A percentile compares a stretch with the other conserved stretches of the same genome.
These are phyloP conservation scores for Agraylea sexmaculata DNA, from an alignment of 1,140 invertebrate species.

Conservation along the genomic window DNA sequence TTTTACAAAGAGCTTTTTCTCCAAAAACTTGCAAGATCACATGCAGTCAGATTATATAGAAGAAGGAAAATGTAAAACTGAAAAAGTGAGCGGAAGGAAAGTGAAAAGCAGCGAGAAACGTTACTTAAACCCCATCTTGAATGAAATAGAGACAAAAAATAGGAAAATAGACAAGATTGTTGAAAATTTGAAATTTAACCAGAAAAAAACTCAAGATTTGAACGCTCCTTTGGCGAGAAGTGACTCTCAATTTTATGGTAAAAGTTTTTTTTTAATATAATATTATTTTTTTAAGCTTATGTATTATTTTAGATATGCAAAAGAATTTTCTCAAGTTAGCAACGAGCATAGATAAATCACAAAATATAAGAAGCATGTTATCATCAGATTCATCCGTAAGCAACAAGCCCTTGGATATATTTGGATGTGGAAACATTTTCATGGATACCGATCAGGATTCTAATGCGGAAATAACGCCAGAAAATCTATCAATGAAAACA, in stretches of 20 bases:
- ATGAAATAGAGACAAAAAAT: slow-evolving; percentile 19
- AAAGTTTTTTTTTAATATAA: slow-evolving; percentile 2
- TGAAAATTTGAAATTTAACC: slow-evolving; percentile 20
- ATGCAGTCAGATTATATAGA: too few species aligned
- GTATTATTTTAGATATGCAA: slow-evolving; percentile 15
- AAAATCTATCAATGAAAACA: slow-evolving; percentile 16
- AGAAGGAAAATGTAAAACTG: slow-evolving; percentile 9
- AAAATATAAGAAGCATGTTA: slow-evolving; percentile 2
- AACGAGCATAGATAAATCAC: slow-evolving; percentile 3
- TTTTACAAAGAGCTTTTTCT: slow-evolving; percentile 11
- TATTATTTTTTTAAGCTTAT: not conserved
- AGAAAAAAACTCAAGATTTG: slow-evolving; percentile 14
- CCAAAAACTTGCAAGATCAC: too few species aligned
- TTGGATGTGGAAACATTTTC: slow-evolving; percentile 19
- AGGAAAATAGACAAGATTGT: slow-evolving; percentile 22
- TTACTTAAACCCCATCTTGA: slow-evolving; percentile 18
- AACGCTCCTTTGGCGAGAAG: slow-evolving; percentile 6
- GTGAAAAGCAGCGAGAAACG: slow-evolving; percentile 14
- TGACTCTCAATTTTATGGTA: slow-evolving; percentile 8
- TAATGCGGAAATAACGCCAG: slow-evolving; percentile 17
- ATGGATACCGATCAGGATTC: slow-evolving; percentile 19
- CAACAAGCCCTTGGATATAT: slow-evolving; percentile 18
- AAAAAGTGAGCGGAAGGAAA: slow-evolving; percentile 9
- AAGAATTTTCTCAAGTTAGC: slow-evolving; percentile 13
- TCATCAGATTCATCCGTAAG: slow-evolving; percentile 4